Conservation (phyloP, 1,140 invertebrate species). For the Sinella curviseta region DNA sequence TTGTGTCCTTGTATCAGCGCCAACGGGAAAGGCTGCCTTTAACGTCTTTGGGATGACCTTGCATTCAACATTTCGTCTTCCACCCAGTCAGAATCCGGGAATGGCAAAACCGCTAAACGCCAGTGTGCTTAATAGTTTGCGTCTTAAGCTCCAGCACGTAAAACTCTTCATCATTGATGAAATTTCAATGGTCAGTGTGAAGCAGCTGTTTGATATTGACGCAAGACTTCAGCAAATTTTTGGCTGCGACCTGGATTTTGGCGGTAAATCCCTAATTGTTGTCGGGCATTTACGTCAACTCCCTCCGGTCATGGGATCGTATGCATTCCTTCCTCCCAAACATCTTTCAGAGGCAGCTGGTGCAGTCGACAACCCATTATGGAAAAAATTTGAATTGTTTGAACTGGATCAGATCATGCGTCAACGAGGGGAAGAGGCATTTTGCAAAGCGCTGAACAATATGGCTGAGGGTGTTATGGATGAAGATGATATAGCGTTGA, state of each 20-base stretch:
- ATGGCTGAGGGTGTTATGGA: slow-evolving; percentile 30
- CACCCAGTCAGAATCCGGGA: slow-evolving; percentile 42
- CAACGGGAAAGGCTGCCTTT: slow-evolving; percentile 20
- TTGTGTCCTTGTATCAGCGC: background rate
- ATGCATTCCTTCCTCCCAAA: background rate
- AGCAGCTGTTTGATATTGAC: slow-evolving; percentile 36
- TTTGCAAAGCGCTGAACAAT: slow-evolving; percentile 35
- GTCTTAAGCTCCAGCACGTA: slow-evolving; percentile 44
- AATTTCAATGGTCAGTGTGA: slow-evolving; percentile 53
- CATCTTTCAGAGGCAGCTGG: slow-evolving; percentile 8
- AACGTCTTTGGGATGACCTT: slow-evolving; percentile 10
- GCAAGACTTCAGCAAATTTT: background rate
- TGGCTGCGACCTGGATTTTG: background rate
- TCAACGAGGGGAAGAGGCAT: slow-evolving; percentile 14
- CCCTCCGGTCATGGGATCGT: background rate
- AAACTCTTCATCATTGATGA: slow-evolving; percentile 55
- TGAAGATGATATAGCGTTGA: slow-evolving; percentile 7
- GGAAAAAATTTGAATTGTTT: slow-evolving; percentile 19
- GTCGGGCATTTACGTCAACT: slow-evolving; percentile 1
- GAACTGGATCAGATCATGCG: slow-evolving; percentile 36
- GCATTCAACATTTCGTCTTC: slow-evolving; percentile 6
- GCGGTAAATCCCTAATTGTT: background rate
- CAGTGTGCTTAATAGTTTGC: slow-evolving; percentile 47
- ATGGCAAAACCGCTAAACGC: slow-evolving; percentile 36
- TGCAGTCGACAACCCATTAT: slow-evolving; percentile 15